Percentiles rank a stretch among this genome's conserved stretches.
Evolutionary conservation across 2,888 invertebrate species (phyloP).

Genomic region (Cheilosia urbana): DNA sequence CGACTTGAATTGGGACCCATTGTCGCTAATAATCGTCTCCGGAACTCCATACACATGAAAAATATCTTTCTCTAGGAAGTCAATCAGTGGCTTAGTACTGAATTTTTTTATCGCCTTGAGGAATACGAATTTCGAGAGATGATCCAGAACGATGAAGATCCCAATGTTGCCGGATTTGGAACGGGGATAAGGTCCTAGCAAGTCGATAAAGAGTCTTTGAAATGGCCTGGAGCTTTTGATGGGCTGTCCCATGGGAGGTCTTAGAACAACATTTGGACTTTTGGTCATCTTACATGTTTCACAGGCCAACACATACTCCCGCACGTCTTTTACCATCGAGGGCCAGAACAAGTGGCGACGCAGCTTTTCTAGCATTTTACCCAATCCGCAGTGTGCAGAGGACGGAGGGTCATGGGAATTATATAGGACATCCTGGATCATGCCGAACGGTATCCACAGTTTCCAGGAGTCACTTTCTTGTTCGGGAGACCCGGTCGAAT

Average conservation of each 20-base stretch:
- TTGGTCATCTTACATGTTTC: conserved; percentile 28
- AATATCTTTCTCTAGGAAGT: conserved; percentile 41
- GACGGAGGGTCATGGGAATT: not conserved
- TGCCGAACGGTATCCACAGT: conserved; percentile 60
- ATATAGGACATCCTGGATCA: not conserved
- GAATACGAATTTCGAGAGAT: conserved; percentile 48
- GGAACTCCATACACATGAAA: conserved; percentile 64
- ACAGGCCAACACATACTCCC: conserved; percentile 11
- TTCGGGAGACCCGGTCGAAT: conserved; percentile 30
- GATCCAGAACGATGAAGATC: conserved; percentile 39
- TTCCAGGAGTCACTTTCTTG: conserved; percentile 64
- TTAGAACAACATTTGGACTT: conserved; percentile 28
- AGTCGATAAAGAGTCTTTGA: conserved; percentile 43
- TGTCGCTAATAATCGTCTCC: conserved; percentile 53
- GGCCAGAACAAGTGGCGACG: not conserved
- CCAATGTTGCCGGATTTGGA: conserved; percentile 32
- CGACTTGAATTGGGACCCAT: conserved; percentile 63
- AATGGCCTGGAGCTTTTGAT: conserved; percentile 23
- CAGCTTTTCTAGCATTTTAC: not conserved
- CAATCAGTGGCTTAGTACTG: conserved; percentile 6
- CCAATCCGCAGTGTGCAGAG: not conserved
- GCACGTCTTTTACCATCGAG: too few relatives aligned
- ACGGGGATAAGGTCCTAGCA: conserved; percentile 45
- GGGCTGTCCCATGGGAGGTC: conserved; percentile 53
- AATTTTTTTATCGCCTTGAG: conserved; percentile 49